phyloP scores from a whole-genome alignment of 2,113 vertebrate species.

The Hydrolagus affinis region DNA sequence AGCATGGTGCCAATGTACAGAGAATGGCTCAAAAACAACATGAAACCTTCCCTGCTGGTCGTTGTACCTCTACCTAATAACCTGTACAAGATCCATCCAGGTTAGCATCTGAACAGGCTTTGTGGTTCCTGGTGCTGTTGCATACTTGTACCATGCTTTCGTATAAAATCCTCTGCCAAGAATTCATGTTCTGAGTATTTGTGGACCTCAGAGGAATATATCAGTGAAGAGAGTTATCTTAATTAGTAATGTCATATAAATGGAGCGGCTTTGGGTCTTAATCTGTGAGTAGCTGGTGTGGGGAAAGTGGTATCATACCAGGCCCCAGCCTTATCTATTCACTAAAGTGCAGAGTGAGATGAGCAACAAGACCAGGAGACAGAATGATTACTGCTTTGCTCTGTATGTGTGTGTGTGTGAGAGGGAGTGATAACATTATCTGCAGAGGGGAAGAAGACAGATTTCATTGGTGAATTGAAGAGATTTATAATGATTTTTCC shows the following conservation, averaged over 20 bases:
- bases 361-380: too few species aligned
- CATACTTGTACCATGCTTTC: background rate
- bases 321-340: too few species aligned
- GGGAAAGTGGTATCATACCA: background rate
- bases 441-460: too few species aligned
- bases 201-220: background rate
- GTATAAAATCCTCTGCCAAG: background rate
- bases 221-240: constrained; percentile 10
- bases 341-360: too few species aligned
- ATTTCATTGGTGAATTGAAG: too few species aligned
- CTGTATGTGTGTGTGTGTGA: too few species aligned
- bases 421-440: too few species aligned
- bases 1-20: background rate
- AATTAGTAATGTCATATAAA: background rate
- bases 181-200: background rate
- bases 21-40: background rate
- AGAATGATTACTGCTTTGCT: too few species aligned
- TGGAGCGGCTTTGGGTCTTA: background rate
- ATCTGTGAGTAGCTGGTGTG: background rate
- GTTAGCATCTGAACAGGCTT: background rate
- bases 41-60: background rate
- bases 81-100: background rate
- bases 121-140: background rate
- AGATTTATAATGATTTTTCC: too few species aligned
- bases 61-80: background rate